A percentile compares a stretch with the other conserved stretches of the same genome.
Conservation (phyloP, 2,113 vertebrate genomes). For the Ictalurus furcatus region DNA sequence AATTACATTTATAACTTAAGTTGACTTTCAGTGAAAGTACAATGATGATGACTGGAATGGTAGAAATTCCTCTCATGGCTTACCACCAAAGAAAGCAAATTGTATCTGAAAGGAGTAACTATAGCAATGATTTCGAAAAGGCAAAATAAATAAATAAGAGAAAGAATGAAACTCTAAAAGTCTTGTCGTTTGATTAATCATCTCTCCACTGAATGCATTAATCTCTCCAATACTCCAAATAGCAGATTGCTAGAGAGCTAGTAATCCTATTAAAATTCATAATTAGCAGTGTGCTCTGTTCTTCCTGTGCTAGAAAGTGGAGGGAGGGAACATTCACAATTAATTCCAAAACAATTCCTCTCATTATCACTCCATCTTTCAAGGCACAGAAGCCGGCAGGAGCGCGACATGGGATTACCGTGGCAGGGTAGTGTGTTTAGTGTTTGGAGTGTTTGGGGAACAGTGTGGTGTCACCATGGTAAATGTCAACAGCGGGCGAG, state of each 20-base stretch:
- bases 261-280: slow-evolving; percentile 70
- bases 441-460: slow-evolving; percentile 6
- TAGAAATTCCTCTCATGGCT: neutral
- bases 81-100: neutral
- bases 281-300: slow-evolving; percentile 60
- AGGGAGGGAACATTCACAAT: slow-evolving; percentile 58
- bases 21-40: neutral
- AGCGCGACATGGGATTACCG: slow-evolving; percentile 42
- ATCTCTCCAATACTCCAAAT: slow-evolving; percentile 58
- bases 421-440: slow-evolving; percentile 4
- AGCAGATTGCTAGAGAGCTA: slow-evolving; percentile 62
- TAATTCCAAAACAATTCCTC: slow-evolving; percentile 58
- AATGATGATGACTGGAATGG: neutral
- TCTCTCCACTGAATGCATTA: slow-evolving; percentile 62
- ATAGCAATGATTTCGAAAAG: slow-evolving; percentile 15
- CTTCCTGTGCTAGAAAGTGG: slow-evolving; percentile 54
- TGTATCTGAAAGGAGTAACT: neutral
- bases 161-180: slow-evolving; percentile 51
- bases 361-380: slow-evolving; percentile 57
- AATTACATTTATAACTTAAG: neutral
- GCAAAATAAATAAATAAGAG: neutral
- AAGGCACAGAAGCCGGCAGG: slow-evolving; percentile 27
- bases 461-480: neutral
- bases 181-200: slow-evolving; percentile 57
- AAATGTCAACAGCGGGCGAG: slow-evolving; percentile 50